phyloP scores from a whole-genome alignment of 2,888 invertebrate species.

The Microdon myrmicae region DNA sequence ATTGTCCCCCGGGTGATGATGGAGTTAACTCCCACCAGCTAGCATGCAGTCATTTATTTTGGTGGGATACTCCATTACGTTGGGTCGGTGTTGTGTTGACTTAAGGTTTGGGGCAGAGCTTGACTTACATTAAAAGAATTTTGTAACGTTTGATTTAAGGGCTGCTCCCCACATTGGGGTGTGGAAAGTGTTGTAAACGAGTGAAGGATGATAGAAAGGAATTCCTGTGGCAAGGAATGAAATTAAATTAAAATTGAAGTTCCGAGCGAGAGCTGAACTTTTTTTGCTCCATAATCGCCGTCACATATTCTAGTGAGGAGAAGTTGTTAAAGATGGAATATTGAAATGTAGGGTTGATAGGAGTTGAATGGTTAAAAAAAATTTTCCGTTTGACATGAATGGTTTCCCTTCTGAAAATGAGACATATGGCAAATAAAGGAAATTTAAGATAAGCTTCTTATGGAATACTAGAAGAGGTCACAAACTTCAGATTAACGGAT shows the following conservation, averaged over 20 bases:
- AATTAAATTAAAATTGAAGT: constrained; percentile 8
- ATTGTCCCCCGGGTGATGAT: constrained; percentile 5
- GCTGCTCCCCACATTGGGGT: constrained; percentile 24
- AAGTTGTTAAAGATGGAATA: not conserved
- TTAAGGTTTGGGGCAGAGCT: constrained; percentile 23
- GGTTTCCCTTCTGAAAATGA: constrained; percentile 9
- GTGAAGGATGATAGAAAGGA: constrained; percentile 47
- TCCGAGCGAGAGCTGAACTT: no score
- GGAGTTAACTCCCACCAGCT: constrained; percentile 1
- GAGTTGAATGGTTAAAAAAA: constrained; percentile 14
- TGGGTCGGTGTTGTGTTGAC: constrained; percentile 31
- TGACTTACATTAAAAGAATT: constrained; percentile 2
- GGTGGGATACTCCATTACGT: constrained; percentile 9
- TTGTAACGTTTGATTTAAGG: constrained; percentile 4
- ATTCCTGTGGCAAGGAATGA: constrained; percentile 31
- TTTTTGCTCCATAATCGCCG: constrained; percentile 9
- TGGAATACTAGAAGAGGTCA: no score
- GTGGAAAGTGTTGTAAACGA: constrained; percentile 39
- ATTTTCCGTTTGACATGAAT: constrained; percentile 16
- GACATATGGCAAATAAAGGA: no score
- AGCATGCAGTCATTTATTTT: not conserved
- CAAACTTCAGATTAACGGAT: no score
- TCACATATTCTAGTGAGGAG: constrained; percentile 1
- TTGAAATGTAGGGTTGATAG: constrained; percentile 7
- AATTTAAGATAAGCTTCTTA: no score